phyloP scores from a whole-genome alignment of 64 coral and sea anemone genomes.

The Montipora cactus region DNA sequence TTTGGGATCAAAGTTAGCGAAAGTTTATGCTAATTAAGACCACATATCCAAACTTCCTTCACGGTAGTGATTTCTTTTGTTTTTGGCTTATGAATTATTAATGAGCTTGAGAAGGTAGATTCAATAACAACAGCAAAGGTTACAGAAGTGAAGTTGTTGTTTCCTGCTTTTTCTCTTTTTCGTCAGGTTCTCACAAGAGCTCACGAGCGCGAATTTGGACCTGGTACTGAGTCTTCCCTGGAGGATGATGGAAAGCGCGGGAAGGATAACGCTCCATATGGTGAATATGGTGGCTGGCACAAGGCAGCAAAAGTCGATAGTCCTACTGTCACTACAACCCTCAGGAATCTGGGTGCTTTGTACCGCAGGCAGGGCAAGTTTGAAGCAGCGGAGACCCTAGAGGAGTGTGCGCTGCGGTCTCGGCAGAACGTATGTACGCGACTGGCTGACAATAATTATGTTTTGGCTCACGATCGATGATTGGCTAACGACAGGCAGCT shows the following conservation, averaged over 20 bases:
- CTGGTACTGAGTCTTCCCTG: slow-evolving; percentile 77
- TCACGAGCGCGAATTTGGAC: slow-evolving; percentile 97
- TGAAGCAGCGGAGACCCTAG: slow-evolving; percentile 95
- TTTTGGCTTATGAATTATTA: no score
- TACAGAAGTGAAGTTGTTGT: no score
- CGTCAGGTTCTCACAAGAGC: slow-evolving; percentile 91
- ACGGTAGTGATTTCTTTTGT: no score
- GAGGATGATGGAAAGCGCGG: slow-evolving; percentile 97
- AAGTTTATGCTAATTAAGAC: no score
- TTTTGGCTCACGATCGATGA: background rate
- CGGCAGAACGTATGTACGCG: slow-evolving; percentile 75
- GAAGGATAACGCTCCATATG: slow-evolving; percentile 97
- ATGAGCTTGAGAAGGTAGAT: no score
- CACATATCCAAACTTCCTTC: no score
- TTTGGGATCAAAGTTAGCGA: no score
- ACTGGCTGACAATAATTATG: background rate
- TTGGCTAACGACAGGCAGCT: no score
- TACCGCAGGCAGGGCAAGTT: slow-evolving; percentile 98
- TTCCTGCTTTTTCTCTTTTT: background rate
- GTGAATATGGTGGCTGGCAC: slow-evolving; percentile 99
- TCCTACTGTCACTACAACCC: slow-evolving; percentile 96
- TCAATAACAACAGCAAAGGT: no score
- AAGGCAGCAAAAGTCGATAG: slow-evolving; percentile 98
- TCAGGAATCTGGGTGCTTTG: slow-evolving; percentile 94
- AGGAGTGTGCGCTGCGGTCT: slow-evolving; percentile 93